phyloP scores from a whole-genome alignment of 2,888 invertebrate species.

The Azorinus chamasolen region DNA sequence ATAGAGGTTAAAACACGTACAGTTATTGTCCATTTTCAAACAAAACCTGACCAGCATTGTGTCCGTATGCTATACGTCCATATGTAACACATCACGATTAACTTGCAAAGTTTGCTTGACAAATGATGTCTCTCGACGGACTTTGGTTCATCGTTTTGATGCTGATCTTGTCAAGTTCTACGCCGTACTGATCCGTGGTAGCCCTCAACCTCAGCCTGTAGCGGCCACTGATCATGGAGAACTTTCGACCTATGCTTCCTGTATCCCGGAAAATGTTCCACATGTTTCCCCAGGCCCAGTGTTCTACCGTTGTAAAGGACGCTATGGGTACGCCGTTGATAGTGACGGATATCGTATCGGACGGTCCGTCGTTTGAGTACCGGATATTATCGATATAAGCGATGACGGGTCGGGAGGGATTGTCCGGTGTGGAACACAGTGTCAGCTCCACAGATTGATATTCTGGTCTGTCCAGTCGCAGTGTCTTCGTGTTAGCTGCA shows the following conservation, averaged over 20 bases:
- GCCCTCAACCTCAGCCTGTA: conserved; percentile 9
- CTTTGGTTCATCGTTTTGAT: conserved; percentile 25
- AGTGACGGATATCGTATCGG: conserved; percentile 8
- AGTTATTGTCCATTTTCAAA: too few species aligned
- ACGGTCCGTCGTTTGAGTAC: conserved; percentile 30
- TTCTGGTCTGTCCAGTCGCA: conserved; percentile 11
- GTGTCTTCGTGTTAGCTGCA: conserved; percentile 44
- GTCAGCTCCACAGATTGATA: neutral
- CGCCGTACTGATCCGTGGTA: conserved; percentile 16
- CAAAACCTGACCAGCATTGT: too few species aligned
- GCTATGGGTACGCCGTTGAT: conserved; percentile 9
- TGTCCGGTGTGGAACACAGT: conserved; percentile 15
- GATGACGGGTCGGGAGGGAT: neutral
- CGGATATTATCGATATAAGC: conserved; percentile 10
- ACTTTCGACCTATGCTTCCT: neutral
- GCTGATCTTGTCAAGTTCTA: conserved; percentile 26
- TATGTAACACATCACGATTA: too few species aligned
- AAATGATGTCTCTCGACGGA: neutral
- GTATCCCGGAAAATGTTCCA: conserved; percentile 27
- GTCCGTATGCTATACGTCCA: too few species aligned
- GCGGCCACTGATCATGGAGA: conserved; percentile 2
- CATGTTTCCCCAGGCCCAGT: conserved; percentile 9
- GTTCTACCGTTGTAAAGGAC: neutral
- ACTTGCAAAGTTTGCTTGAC: neutral
- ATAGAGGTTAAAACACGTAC: too few species aligned